phyloP scores from a whole-genome alignment of 2,888 invertebrate genomes.

The Melanostoma scalare region DNA sequence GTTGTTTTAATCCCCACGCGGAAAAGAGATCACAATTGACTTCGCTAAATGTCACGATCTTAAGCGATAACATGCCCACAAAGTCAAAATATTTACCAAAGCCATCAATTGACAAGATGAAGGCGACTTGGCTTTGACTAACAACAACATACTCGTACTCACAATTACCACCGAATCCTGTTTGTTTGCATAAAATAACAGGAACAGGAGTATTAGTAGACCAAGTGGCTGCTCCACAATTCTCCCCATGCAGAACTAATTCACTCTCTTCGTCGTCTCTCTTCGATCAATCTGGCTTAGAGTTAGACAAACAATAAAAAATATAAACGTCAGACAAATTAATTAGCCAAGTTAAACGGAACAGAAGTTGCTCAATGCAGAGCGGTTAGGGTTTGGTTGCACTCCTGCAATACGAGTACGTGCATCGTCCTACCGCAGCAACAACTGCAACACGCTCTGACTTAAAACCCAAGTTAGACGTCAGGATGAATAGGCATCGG shows the following conservation, averaged over 20 bases:
- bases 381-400: conserved; percentile 7
- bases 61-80: conserved; percentile 64
- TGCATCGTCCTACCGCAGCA: background rate
- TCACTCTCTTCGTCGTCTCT: conserved; percentile 11
- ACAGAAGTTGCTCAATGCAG: conserved; percentile 56
- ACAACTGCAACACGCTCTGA: conserved; percentile 50
- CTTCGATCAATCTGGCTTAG: conserved; percentile 56
- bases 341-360: conserved; percentile 67
- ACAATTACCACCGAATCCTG: background rate
- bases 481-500: conserved; percentile 65
- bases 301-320: conserved; percentile 31
- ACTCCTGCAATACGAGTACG: background rate
- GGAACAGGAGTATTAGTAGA: conserved; percentile 51
- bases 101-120: conserved; percentile 57
- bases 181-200: conserved; percentile 1
- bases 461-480: conserved; percentile 70
- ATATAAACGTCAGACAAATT: conserved; percentile 70
- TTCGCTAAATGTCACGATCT: conserved; percentile 63
- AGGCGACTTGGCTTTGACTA: background rate
- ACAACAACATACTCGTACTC: no score
- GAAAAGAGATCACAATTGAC: conserved; percentile 41
- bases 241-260: conserved; percentile 68
- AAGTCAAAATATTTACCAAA: conserved; percentile 72
- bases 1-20: conserved; percentile 32
- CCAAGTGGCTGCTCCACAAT: conserved; percentile 59